Percentiles rank a stretch among this genome's conserved stretches.
Evolutionary conservation across 2,797 vertebrate genomes (phyloP).

Genomic region (Bradypus variegatus): DNA sequence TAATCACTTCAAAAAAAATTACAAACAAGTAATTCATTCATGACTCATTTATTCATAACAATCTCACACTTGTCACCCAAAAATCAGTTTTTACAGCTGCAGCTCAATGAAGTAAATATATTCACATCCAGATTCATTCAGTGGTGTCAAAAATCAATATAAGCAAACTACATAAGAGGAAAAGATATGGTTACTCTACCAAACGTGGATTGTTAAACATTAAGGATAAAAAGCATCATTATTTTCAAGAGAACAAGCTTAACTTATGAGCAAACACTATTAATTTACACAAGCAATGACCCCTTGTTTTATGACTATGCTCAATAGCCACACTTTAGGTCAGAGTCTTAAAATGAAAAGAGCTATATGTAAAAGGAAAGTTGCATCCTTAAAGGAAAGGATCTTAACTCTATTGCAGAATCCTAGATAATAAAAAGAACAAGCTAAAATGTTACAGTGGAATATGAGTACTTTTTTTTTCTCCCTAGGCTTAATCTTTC

Average conservation of each 20-base stretch:
- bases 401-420: constrained; percentile 43
- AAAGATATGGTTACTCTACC: constrained; percentile 9
- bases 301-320: background rate
- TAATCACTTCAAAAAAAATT: constrained; percentile 47
- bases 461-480: background rate
- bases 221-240: constrained; percentile 24
- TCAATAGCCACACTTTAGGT: background rate
- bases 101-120: constrained; percentile 51
- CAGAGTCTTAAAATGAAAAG: constrained; percentile 23
- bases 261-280: constrained; percentile 21
- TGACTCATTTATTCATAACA: constrained; percentile 52
- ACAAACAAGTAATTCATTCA: constrained; percentile 60
- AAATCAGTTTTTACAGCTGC: constrained; percentile 40
- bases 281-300: background rate
- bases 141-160: background rate
- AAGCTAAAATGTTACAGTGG: constrained; percentile 4
- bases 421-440: constrained; percentile 43
- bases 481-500: constrained; percentile 28
- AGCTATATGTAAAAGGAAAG: constrained; percentile 1
- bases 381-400: constrained; percentile 53
- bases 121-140: constrained; percentile 36
- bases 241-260: constrained; percentile 23
- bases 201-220: background rate
- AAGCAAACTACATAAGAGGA: background rate
- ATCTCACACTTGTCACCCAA: constrained; percentile 43